These are phyloP conservation scores for Myioborus miniatus DNA, from an alignment of 2,797 vertebrate genomes.

Conservation along the genomic window DNA sequence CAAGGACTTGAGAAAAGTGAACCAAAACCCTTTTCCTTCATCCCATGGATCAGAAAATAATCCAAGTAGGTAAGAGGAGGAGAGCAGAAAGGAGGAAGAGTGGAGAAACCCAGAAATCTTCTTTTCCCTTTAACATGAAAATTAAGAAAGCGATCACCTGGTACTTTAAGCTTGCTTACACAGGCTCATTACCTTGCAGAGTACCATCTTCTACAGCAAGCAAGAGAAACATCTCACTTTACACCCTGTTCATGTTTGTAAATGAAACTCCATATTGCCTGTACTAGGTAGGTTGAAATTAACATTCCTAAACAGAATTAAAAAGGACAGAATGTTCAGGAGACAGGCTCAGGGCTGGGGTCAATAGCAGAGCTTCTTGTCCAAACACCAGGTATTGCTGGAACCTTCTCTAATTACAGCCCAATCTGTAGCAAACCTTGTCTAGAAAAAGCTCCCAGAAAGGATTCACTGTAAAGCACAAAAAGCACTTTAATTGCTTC, in stretches of 20 bases:
- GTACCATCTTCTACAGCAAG: background rate
- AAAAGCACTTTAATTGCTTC: background rate
- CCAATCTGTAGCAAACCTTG: background rate
- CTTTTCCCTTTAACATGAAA: background rate
- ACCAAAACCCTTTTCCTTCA: background rate
- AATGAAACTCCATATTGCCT: background rate
- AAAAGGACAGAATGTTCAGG: background rate
- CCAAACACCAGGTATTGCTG: background rate
- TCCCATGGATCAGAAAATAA: background rate
- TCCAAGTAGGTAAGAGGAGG: background rate
- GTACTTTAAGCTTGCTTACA: background rate
- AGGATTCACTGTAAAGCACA: background rate
- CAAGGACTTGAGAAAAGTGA: background rate
- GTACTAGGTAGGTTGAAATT: background rate
- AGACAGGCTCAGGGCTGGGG: background rate
- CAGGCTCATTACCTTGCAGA: background rate
- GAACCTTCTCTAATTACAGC: background rate
- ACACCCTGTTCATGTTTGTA: background rate
- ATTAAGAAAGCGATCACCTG: background rate
- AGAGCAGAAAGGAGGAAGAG: background rate
- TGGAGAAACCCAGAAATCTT: background rate
- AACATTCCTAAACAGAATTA: background rate
- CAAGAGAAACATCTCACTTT: background rate
- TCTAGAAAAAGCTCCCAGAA: background rate
- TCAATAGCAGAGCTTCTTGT: background rate